These are phyloP conservation scores for Hydraecia micacea DNA, from an alignment of 2,888 invertebrate genomes.

Conservation along the genomic window DNA sequence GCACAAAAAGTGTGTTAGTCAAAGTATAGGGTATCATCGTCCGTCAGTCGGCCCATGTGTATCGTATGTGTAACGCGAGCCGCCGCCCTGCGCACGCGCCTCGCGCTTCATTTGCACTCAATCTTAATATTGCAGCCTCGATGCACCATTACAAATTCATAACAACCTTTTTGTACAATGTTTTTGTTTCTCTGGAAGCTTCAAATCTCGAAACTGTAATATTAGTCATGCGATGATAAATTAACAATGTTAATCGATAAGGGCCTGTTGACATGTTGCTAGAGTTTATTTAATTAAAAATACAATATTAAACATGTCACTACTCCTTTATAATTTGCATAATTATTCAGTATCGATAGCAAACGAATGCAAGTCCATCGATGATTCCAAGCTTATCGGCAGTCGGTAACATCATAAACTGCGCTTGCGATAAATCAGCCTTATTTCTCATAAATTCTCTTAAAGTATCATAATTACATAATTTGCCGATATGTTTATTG, in stretches of 20 bases:
- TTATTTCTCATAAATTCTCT: slow-evolving; percentile 71
- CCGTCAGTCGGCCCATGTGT: slow-evolving; percentile 68
- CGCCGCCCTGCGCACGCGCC: slow-evolving; percentile 83
- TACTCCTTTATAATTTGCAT: neutral
- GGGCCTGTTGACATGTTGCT: slow-evolving; percentile 24
- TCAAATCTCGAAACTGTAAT: slow-evolving; percentile 70
- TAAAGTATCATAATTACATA: slow-evolving; percentile 78
- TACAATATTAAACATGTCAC: slow-evolving; percentile 2
- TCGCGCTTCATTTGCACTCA: slow-evolving; percentile 86
- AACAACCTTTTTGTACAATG: slow-evolving; percentile 78
- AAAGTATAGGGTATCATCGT: slow-evolving; percentile 70
- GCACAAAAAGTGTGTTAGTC: slow-evolving; percentile 78
- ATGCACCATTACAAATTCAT: slow-evolving; percentile 88
- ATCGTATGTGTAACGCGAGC: slow-evolving; percentile 78
- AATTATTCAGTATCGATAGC: slow-evolving; percentile 13
- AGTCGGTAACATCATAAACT: slow-evolving; percentile 67
- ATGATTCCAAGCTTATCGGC: slow-evolving; percentile 55
- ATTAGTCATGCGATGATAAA: slow-evolving; percentile 63
- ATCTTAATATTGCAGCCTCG: slow-evolving; percentile 86
- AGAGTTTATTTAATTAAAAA: slow-evolving; percentile 10
- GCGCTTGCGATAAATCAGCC: slow-evolving; percentile 71
- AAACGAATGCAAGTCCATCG: slow-evolving; percentile 38
- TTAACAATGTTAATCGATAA: slow-evolving; percentile 48
- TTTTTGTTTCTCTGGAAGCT: slow-evolving; percentile 74
- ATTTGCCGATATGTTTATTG: slow-evolving; percentile 81